Conservation (phyloP, 2,113 vertebrate species). For the Conger conger region DNA sequence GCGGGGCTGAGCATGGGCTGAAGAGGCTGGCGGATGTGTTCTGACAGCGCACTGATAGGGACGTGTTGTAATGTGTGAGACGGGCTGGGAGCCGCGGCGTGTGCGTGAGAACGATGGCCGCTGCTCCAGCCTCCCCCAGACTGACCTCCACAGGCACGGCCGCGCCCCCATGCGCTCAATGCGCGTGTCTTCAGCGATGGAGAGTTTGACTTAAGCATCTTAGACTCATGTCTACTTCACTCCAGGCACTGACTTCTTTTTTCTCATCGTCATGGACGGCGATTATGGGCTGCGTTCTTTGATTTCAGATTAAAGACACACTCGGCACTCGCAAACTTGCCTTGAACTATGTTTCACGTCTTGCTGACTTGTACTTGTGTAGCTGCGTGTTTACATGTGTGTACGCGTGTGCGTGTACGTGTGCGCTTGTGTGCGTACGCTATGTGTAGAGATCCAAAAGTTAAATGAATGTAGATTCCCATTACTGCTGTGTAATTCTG, state of each 20-base stretch:
- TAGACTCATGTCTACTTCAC: background rate
- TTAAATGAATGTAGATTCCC: background rate
- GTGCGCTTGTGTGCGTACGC: background rate
- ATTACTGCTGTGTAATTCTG: background rate
- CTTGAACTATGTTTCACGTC: background rate
- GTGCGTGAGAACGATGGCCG: constrained; percentile 26
- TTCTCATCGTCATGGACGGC: background rate
- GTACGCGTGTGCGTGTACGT: background rate
- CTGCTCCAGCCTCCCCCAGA: constrained; percentile 36
- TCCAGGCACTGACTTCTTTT: background rate
- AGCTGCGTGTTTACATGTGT: background rate
- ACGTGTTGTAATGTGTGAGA: constrained; percentile 40
- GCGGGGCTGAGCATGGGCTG: constrained; percentile 33
- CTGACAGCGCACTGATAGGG: constrained; percentile 36
- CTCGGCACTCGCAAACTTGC: background rate
- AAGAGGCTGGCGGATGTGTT: constrained; percentile 40
- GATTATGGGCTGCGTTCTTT: background rate
- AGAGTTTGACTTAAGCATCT: too few relatives aligned
- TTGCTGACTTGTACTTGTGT: too few relatives aligned
- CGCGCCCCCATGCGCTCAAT: too few relatives aligned
- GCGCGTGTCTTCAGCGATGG: too few relatives aligned
- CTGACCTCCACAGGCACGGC: constrained; percentile 1
- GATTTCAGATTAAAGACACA: background rate
- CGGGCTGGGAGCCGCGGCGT: constrained; percentile 34
- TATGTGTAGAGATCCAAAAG: background rate